These are phyloP conservation scores for Arctocebus calabarensis DNA, from an alignment of 2,797 vertebrate genomes.

Conservation along the genomic window DNA sequence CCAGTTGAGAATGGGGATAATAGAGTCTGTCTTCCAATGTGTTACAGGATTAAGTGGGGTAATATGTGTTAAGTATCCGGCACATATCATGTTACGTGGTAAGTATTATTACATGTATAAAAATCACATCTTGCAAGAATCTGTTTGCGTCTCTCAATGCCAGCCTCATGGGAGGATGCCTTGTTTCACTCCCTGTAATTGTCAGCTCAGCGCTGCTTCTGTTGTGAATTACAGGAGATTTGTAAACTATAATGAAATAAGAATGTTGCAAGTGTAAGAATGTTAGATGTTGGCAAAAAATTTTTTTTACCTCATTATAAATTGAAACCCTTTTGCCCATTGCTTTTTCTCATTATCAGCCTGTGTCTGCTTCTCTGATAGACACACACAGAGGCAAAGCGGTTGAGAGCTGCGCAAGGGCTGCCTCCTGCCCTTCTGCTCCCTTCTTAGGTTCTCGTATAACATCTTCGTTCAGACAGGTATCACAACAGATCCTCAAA, in stretches of 20 bases:
- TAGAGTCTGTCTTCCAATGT: neutral
- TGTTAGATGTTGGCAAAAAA: neutral
- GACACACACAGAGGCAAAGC: neutral
- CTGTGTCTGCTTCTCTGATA: neutral
- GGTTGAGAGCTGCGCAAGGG: neutral
- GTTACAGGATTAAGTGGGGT: neutral
- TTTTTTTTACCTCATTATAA: neutral
- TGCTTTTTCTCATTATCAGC: neutral
- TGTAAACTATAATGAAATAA: constrained; percentile 5
- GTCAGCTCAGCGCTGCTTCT: neutral
- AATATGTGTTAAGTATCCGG: neutral
- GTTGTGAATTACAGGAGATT: neutral
- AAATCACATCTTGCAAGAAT: neutral
- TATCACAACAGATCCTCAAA: neutral
- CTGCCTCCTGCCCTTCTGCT: neutral
- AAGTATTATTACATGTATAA: constrained; percentile 21
- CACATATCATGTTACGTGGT: neutral
- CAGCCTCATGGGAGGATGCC: neutral
- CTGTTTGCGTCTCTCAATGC: neutral
- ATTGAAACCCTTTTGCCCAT: neutral
- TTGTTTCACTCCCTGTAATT: constrained; percentile 26
- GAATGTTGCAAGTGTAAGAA: neutral
- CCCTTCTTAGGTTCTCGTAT: neutral
- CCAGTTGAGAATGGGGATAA: constrained; percentile 29
- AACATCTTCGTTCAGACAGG: neutral